Base-by-base conservation (phyloP, 2,888 invertebrate genomes). In the Hydrotaea diabolus region DNA sequence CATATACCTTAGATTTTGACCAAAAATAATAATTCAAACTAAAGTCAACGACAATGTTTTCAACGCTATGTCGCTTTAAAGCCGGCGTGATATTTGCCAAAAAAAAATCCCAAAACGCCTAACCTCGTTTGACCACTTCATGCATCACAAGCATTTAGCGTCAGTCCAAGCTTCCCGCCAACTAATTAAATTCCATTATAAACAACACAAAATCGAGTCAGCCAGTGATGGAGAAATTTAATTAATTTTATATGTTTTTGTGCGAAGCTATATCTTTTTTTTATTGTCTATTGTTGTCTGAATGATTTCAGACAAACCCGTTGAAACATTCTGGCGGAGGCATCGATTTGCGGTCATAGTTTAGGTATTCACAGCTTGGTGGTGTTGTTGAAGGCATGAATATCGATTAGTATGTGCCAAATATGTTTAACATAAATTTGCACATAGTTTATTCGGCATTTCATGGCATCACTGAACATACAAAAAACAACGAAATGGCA, bases 341-440 rank as follows among this genome's bases (percentile, higher is more conserved):
- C 66, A 43, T n/a, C 39, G 19, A 66, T 21, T 55, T 55, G 3
- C n/a, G 55, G 21, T 21, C 55, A 55, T 55, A 21, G 55, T 55
- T 21, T 55, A 21, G 19, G 21, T 3, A 55, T 55, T 55, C 55
- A 55, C 55, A 55, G 21, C 0, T 21, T 19, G 15, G 3, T 53
- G 55, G 19, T 55, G 21, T 55, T 55, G 55, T n/a, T n/a, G 2
- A n/a, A 49, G n/a, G 4, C 13, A 49, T 49, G 49, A 49, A 49
- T 49, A n/a, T n/a, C 49, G n/a, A 62, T 62, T 62, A 31, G 31
- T 31, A 66, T 39, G 66, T 66, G 66, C 39, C 39, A 66, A 66
- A 66, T 66, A 39, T 43, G 66, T 43, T 66, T 66, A 66, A 66
- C 66, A 66, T 66, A 66, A 66, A 66, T 66, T 66, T 66, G 66